Evolutionary conservation across 1,140 invertebrate species (phyloP).

Genomic region (Latrodectus geometricus): DNA sequence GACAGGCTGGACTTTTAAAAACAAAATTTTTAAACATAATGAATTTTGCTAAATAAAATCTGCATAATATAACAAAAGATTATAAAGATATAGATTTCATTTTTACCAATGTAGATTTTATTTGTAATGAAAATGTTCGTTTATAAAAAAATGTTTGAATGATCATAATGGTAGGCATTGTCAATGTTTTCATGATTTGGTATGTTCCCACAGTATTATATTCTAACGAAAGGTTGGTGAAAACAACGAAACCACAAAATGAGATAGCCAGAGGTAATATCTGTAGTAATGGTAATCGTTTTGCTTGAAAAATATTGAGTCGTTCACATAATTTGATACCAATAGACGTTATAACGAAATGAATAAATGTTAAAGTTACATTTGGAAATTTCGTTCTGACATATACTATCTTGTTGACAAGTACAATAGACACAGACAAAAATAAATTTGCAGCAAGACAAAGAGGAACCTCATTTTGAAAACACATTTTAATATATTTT

Average conservation of each 20-base stretch:
- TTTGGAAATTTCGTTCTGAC: slow-evolving; percentile 74
- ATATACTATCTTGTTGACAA: slow-evolving; percentile 73
- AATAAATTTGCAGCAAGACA: slow-evolving; percentile 49
- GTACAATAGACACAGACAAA: slow-evolving; percentile 54
- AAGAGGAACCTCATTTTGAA: slow-evolving; percentile 19
- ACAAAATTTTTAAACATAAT: neutral
- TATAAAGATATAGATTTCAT: neutral
- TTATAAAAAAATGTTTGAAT: slow-evolving; percentile 74
- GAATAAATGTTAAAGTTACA: slow-evolving; percentile 74
- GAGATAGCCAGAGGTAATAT: slow-evolving; percentile 74
- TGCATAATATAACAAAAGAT: neutral
- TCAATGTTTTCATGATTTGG: slow-evolving; percentile 75
- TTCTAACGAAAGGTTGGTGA: slow-evolving; percentile 75
- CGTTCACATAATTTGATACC: slow-evolving; percentile 73
- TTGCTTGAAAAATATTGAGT: slow-evolving; percentile 73
- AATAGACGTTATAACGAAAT: slow-evolving; percentile 74
- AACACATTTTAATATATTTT: slow-evolving; percentile 19
- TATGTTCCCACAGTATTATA: slow-evolving; percentile 76
- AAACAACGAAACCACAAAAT: slow-evolving; percentile 77
- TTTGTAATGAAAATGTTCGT: slow-evolving; percentile 70
- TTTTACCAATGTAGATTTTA: slow-evolving; percentile 73
- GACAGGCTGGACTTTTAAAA: too few relatives aligned
- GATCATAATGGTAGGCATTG: slow-evolving; percentile 74
- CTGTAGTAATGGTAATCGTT: slow-evolving; percentile 71
- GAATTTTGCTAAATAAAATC: slow-evolving; percentile 22